Percentiles rank a stretch among this genome's conserved stretches.
Conservation (phyloP, 1,140 invertebrate genomes). For the Hyles vespertilio region DNA sequence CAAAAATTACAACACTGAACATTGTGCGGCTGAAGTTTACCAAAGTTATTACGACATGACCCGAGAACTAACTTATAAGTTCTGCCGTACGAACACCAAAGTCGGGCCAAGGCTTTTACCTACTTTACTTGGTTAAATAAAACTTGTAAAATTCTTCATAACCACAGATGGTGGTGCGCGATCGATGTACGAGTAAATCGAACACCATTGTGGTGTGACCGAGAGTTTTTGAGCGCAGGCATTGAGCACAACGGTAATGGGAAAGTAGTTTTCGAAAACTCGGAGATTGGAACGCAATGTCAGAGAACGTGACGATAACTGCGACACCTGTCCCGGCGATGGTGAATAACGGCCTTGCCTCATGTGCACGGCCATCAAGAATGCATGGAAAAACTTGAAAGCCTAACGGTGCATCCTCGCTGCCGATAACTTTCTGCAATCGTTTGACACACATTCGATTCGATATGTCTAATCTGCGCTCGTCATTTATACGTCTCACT, state of each 20-base stretch:
- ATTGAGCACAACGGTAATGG: slow-evolving; percentile 21
- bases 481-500: not conserved
- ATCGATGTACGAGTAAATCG: too few species aligned
- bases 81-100: slow-evolving; percentile 13
- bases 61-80: slow-evolving; percentile 11
- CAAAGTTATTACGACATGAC: slow-evolving; percentile 10
- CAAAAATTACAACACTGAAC: slow-evolving; percentile 16
- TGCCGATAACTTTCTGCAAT: slow-evolving; percentile 34
- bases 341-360: slow-evolving; percentile 49
- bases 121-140: slow-evolving; percentile 5
- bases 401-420: slow-evolving; percentile 41
- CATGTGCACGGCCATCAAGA: slow-evolving; percentile 31
- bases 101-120: slow-evolving; percentile 16
- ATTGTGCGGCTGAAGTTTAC: slow-evolving; percentile 12
- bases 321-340: slow-evolving; percentile 41
- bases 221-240: too few species aligned
- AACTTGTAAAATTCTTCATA: too few species aligned
- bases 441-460: slow-evolving; percentile 20
- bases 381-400: slow-evolving; percentile 51
- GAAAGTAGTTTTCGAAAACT: slow-evolving; percentile 33
- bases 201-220: too few species aligned
- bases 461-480: slow-evolving; percentile 8
- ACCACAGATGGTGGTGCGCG: too few species aligned
- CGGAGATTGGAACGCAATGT: slow-evolving; percentile 30
- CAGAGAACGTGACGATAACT: slow-evolving; percentile 39